Evolutionary conservation across 2,113 vertebrate species (phyloP).

Genomic region (Myotis lucifugus): DNA sequence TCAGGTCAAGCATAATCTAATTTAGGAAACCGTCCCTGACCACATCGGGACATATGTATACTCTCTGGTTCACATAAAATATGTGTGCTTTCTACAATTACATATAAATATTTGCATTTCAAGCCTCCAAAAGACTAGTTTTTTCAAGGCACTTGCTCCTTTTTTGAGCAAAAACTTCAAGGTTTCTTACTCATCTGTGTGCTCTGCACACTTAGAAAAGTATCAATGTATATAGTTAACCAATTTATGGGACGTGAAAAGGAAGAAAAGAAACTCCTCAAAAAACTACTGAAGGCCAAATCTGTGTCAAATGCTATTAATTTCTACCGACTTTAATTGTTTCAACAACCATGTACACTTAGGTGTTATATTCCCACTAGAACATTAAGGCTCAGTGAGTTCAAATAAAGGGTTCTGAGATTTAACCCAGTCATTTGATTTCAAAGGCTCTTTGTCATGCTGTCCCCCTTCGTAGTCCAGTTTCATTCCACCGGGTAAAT

Average conservation of each 20-base stretch:
- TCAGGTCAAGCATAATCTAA: neutral
- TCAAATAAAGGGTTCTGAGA: neutral
- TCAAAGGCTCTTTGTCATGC: neutral
- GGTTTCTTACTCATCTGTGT: neutral
- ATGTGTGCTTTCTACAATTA: neutral
- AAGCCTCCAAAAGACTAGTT: neutral
- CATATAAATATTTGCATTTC: neutral
- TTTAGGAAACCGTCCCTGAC: neutral
- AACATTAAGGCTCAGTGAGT: neutral
- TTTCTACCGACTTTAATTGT: neutral
- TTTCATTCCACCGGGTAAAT: conserved; percentile 18
- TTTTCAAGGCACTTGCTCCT: neutral
- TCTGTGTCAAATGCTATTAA: neutral
- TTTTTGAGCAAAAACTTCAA: neutral
- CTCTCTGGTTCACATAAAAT: neutral
- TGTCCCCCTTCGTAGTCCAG: neutral
- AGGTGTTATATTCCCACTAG: neutral
- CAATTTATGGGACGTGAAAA: neutral
- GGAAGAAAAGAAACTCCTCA: neutral
- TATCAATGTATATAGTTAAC: neutral
- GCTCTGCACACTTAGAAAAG: neutral
- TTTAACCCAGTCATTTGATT: neutral
- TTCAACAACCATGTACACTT: neutral
- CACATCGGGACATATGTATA: neutral
- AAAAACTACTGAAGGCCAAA: neutral